Percentiles rank a stretch among this genome's conserved stretches.
Evolutionary conservation across 30 jellyfish, hydroid and myxozoan species (phyloP).

Genomic region (Euphysa ruthae): DNA sequence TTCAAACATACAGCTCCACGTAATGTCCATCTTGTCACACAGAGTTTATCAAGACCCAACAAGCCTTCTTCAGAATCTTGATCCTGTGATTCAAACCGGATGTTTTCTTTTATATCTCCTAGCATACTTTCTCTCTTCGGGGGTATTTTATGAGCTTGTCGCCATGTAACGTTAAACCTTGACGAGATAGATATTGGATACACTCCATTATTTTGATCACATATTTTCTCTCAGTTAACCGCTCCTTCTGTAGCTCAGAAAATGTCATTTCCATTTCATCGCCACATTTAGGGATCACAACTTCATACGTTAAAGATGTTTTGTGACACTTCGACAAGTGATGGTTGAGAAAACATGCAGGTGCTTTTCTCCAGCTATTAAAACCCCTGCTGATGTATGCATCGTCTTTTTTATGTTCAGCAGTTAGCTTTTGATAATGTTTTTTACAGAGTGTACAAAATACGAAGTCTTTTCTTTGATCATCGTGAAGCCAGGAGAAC

Average conservation of each 20-base stretch:
- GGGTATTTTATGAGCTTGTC: too few species aligned
- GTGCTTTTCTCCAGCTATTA: conserved; percentile 28
- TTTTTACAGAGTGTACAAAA: background rate
- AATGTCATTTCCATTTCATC: conserved; percentile 27
- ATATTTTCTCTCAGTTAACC: conserved; percentile 8
- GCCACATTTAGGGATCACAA: conserved; percentile 35
- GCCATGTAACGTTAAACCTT: too few species aligned
- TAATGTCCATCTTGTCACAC: too few species aligned
- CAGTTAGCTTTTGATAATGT: background rate
- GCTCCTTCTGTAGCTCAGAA: too few species aligned
- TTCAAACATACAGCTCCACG: too few species aligned
- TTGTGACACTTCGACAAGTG: conserved; percentile 22
- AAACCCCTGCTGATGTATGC: conserved; percentile 18
- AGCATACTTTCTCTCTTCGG: too few species aligned
- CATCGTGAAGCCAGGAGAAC: background rate
- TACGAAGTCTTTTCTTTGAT: background rate
- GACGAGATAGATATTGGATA: too few species aligned
- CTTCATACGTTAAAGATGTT: conserved; percentile 26
- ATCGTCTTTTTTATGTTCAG: conserved; percentile 16
- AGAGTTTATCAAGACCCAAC: too few species aligned
- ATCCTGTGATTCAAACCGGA: too few species aligned
- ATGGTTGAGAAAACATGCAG: conserved; percentile 11
- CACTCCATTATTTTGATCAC: too few species aligned
- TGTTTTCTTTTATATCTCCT: too few species aligned
- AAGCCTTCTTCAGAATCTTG: too few species aligned